phyloP scores from a whole-genome alignment of 2,797 vertebrate genomes.

The Acanthurus leucopareius region DNA sequence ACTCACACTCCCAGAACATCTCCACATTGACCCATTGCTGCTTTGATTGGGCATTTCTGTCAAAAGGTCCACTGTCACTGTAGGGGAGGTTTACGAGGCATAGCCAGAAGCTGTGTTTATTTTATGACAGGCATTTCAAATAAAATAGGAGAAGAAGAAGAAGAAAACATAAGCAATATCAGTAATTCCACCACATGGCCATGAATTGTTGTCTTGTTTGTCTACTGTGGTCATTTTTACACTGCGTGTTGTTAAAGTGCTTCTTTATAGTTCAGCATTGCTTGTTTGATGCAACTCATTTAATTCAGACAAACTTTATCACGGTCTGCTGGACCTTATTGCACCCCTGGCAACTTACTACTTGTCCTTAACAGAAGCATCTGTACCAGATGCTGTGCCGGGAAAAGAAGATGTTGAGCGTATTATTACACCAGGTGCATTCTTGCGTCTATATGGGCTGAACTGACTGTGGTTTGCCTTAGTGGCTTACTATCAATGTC shows the following conservation, averaged over 20 bases:
- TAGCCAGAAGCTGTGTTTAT: constrained; percentile 69
- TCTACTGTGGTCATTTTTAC: constrained; percentile 39
- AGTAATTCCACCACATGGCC: constrained; percentile 73
- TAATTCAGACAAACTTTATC: constrained; percentile 49
- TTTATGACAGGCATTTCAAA: constrained; percentile 80
- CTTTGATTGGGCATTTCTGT: constrained; percentile 81
- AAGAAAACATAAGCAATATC: constrained; percentile 56
- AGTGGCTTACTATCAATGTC: not conserved
- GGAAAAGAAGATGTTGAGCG: not conserved
- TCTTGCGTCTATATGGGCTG: not conserved
- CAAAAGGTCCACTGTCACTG: constrained; percentile 68
- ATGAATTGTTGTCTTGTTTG: constrained; percentile 58
- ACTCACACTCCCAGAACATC: constrained; percentile 73
- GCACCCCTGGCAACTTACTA: constrained; percentile 34
- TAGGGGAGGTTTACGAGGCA: constrained; percentile 71
- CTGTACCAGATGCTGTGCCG: constrained; percentile 15
- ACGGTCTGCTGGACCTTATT: constrained; percentile 43
- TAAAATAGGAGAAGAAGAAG: constrained; percentile 36
- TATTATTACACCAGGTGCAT: not conserved
- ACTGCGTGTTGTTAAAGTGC: constrained; percentile 31
- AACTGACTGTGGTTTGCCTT: not conserved
- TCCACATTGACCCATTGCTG: constrained; percentile 74
- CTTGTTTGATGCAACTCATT: constrained; percentile 57
- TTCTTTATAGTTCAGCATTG: constrained; percentile 31
- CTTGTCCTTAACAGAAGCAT: constrained; percentile 16